Base-by-base conservation (phyloP, 2,888 invertebrate genomes). In the Bhutanitis thaidina region DNA sequence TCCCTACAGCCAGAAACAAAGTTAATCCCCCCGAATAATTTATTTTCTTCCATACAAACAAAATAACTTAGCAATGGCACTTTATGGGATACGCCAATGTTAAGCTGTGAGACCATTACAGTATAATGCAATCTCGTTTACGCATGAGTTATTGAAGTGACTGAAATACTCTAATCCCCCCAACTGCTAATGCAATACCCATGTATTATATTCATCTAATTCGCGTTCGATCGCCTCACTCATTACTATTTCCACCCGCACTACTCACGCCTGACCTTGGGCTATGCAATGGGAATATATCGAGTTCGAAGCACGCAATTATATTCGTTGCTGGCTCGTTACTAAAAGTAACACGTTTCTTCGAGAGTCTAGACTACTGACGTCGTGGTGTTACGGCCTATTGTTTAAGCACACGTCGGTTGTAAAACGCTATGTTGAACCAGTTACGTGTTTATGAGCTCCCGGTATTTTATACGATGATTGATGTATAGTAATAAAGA, bases 221-320 rank as follows among this genome's bases (percentile, higher is more conserved):
- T 27, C 27, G 5, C 13, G 13, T 8, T 39, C 12, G 14, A 30
- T 13, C 5, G 12, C 29, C 5, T 0, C 2, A 14, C 15, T 47
- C 48, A 48, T 48, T 48, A 41, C 16, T 36, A 36, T 48, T 48
- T 48, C 40, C 29, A 41, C 29, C 35, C 27, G 16, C 12, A 9
- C 29, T 14, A 13, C 34, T 41, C 29, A 44, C 44, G 36, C 7
- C 48, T 29, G 50, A 51, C 50, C 50, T 51, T 51, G 40, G 35
- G 40, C 29, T 9, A 45, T 45, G 50, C 45, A 45, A 29, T 38
- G 16, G 27, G 34, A 44, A 50, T 45, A 40, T 27, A 13, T 44
- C 27, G 41, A 12, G 25, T n/a, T 35, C 40, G 34, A 25, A 27
- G n/a, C 38, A 39, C 39, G 15, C 32, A 40, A 35, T 36, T 16